These are phyloP conservation scores for Suncus etruscus DNA, from an alignment of 2,113 vertebrate species.

Conservation along the genomic window DNA sequence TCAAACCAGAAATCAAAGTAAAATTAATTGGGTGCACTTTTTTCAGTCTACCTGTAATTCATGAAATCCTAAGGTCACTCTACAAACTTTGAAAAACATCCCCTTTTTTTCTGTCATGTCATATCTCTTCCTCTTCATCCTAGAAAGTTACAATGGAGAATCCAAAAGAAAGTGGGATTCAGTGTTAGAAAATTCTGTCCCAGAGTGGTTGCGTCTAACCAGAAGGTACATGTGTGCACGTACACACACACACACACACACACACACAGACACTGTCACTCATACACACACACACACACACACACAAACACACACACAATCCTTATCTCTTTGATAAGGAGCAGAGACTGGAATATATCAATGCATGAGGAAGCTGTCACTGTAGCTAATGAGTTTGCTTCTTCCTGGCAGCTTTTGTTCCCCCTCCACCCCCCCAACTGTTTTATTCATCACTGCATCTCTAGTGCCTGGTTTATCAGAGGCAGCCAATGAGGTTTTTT, in stretches of 20 bases:
- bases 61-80: slow-evolving; percentile 5
- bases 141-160: neutral
- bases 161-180: neutral
- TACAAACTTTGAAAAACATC: slow-evolving; percentile 23
- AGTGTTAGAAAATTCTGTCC: neutral
- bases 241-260: neutral
- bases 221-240: too few species aligned
- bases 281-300: too few species aligned
- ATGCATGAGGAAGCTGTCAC: rapidly evolving
- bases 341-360: too few species aligned
- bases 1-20: slow-evolving; percentile 14
- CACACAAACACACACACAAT: neutral
- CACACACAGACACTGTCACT: neutral
- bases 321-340: neutral
- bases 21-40: neutral
- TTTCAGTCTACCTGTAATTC: neutral
- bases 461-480: neutral
- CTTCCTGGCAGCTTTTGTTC: rapidly evolving
- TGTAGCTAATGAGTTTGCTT: neutral
- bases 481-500: neutral
- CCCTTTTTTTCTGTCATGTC: neutral
- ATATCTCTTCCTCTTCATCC: neutral
- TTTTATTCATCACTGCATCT: neutral
- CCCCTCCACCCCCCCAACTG: neutral
- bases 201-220: neutral